These are phyloP conservation scores for Ammodytes dubius DNA, from an alignment of 2,113 vertebrate genomes.

Conservation along the genomic window DNA sequence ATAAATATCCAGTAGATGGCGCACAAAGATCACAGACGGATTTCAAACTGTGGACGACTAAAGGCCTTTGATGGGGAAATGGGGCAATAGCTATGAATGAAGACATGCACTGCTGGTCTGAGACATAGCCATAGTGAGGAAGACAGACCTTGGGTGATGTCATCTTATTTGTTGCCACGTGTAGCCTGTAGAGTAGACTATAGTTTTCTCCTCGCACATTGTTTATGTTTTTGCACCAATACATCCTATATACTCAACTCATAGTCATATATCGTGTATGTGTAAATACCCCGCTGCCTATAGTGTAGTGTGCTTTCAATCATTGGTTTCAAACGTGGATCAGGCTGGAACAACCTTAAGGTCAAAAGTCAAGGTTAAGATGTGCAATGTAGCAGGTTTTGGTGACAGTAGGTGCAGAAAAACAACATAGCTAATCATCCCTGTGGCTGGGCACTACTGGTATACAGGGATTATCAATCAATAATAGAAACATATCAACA, in stretches of 20 bases:
- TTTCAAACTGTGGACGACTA: no score
- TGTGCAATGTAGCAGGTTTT: background rate
- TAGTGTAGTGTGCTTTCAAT: background rate
- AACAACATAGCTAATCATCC: background rate
- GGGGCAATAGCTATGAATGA: no score
- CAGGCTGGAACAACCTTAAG: background rate
- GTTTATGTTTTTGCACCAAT: background rate
- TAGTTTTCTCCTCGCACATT: background rate
- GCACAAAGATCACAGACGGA: no score
- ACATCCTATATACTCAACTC: background rate
- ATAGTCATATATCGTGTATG: background rate
- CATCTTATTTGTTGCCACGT: background rate
- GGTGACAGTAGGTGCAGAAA: background rate
- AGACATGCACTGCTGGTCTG: background rate
- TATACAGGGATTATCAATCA: background rate
- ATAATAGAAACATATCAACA: background rate
- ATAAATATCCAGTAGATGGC: no score
- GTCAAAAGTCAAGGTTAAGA: background rate
- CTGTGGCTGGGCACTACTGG: background rate
- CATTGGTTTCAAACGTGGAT: background rate
- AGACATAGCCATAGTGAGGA: no score
- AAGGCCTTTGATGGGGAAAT: no score
- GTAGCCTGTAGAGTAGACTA: background rate
- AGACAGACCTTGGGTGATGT: background rate
- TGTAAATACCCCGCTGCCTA: background rate